Evolutionary conservation across 1,140 invertebrate genomes (phyloP).

Genomic region (Nylanderia fulva): DNA sequence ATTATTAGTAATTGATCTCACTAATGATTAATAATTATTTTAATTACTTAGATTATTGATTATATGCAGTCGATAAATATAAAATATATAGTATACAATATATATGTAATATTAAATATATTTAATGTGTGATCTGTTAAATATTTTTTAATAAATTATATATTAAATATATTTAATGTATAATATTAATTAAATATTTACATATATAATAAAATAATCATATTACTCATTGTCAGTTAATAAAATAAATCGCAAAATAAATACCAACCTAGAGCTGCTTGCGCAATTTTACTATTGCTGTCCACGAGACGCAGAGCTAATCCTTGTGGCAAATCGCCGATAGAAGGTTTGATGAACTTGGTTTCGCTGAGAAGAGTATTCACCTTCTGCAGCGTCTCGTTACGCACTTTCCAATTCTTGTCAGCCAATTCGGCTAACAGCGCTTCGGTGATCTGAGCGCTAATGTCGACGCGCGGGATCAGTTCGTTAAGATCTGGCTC

Average conservation of each 20-base stretch:
- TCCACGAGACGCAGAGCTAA: slow-evolving; percentile 92
- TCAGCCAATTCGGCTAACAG: slow-evolving; percentile 94
- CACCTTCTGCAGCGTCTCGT: slow-evolving; percentile 93
- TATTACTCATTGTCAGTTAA: not conserved
- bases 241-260: not conserved
- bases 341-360: slow-evolving; percentile 92
- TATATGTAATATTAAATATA: no score
- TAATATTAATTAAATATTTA: no score
- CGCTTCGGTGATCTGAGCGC: slow-evolving; percentile 93
- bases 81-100: no score
- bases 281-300: slow-evolving; percentile 96
- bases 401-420: slow-evolving; percentile 98
- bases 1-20: not conserved
- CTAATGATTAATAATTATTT: not conserved
- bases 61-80: not conserved
- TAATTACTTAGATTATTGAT: not conserved
- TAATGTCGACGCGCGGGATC: slow-evolving; percentile 93
- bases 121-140: no score
- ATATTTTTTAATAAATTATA: no score
- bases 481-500: slow-evolving; percentile 89
- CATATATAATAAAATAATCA: no score
- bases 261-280: slow-evolving; percentile 88
- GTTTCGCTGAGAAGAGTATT: slow-evolving; percentile 91
- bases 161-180: no score
- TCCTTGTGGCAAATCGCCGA: slow-evolving; percentile 94